Base-by-base conservation (phyloP, 2,113 vertebrate genomes). In the Scopus umbretta region DNA sequence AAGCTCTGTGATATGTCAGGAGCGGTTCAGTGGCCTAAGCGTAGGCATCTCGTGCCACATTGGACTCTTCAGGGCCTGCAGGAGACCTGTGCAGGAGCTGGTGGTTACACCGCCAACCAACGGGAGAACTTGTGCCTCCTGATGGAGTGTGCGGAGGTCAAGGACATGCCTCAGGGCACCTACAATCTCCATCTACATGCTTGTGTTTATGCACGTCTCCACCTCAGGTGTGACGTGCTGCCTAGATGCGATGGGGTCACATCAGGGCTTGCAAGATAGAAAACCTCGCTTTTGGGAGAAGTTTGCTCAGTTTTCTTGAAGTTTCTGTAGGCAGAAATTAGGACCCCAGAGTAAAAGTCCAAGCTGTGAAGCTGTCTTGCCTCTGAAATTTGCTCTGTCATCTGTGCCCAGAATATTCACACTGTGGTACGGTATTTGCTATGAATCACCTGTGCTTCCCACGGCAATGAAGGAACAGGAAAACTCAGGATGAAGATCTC, bases 11-110 rank as follows among this genome's bases (percentile, higher is more conserved):
- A 3, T 16, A 30, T 3, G 42, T 89, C 13, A 4, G 34, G 50
- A 62, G 45, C n/a, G 21, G 26, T 16, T 30, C 26, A 5, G 25
- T 42, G 65, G 16, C 22, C 29, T 7, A 8, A 27, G 42, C 2
- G 32, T 21, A 11, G 43, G 11, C 0, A 0, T 26, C 42, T 90
- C 2, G 0, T 13, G 8, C 5, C 5, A 1, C 20, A 76, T 66
- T 10, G 58, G 67, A 7, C 45, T 67, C 29, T 80, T 42, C 30
- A 7, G 74, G 61, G 42, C 30, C 10, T 0, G 1, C 56, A 55
- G 83, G n/a, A 92, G 79, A 12, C 29, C 50, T 47, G 16, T 50
- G 16, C 8, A 25, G 16, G 12, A 38, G n/a, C 38, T 36, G 68
- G 13, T 65, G 81, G 55, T 20, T 9, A 5, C 18, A 12, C 2